Conservation (phyloP, 2,888 invertebrate genomes). For the Ochropleura leucogaster region DNA sequence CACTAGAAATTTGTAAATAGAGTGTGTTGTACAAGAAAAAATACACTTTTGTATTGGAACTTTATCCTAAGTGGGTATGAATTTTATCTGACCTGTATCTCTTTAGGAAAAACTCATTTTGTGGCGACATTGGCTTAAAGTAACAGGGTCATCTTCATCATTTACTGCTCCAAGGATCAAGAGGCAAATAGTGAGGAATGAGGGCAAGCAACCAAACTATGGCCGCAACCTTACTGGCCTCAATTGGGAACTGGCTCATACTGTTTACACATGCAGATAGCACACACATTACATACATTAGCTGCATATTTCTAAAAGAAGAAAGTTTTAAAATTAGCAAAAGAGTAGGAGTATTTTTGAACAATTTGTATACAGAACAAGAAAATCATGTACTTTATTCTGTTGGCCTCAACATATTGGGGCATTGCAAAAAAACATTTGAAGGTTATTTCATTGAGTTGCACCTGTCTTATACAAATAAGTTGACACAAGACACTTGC, state of each 20-base stretch:
- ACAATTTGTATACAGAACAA: background rate
- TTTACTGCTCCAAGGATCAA: background rate
- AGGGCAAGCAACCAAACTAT: conserved; percentile 36
- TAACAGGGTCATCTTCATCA: background rate
- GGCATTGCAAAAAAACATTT: conserved; percentile 5
- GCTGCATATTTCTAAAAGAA: background rate
- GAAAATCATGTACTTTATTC: background rate
- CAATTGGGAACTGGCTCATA: background rate
- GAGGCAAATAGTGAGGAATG: conserved; percentile 4
- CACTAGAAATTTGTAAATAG: too few species aligned
- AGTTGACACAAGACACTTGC: conserved; percentile 10
- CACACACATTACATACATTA: conserved; percentile 1
- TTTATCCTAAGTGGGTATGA: background rate
- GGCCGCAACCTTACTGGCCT: conserved; percentile 1
- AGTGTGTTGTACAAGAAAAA: too few species aligned
- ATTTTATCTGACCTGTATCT: background rate
- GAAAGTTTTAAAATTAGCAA: background rate
- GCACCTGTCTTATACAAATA: conserved; percentile 29
- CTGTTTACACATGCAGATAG: conserved; percentile 40
- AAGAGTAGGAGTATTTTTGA: background rate
- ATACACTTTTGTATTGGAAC: background rate
- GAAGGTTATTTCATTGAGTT: conserved; percentile 24
- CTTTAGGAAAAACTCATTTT: background rate
- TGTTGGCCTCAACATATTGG: background rate
- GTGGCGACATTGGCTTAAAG: background rate